Evolutionary conservation across 2,888 invertebrate species (phyloP).

Genomic region (Dryobota labecula): DNA sequence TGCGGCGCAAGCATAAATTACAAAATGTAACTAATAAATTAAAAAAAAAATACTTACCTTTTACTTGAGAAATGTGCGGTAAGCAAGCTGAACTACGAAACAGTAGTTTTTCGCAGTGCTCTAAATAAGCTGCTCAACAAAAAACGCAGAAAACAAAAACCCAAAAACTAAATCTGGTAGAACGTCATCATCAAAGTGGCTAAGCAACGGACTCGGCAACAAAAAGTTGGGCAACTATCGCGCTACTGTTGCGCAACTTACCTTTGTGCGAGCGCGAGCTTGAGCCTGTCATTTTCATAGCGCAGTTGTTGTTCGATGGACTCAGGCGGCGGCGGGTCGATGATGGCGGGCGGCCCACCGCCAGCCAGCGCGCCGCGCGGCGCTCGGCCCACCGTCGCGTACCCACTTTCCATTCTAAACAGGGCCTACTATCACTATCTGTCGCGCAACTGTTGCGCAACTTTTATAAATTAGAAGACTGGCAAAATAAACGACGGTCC

Average conservation of each 20-base stretch:
- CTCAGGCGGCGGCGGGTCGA: constrained; percentile 86
- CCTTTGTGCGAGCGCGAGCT: constrained; percentile 95
- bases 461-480: neutral
- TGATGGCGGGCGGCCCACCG: constrained; percentile 48
- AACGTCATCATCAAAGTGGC: neutral
- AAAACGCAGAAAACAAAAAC: constrained; percentile 34
- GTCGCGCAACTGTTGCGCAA: constrained; percentile 23
- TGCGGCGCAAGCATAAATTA: constrained; percentile 3
- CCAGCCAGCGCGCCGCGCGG: constrained; percentile 73
- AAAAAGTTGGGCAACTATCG: constrained; percentile 28
- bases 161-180: constrained; percentile 23
- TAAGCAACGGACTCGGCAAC: constrained; percentile 22
- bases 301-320: constrained; percentile 92
- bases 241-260: constrained; percentile 63
- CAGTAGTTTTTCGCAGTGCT: neutral
- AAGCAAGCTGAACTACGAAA: constrained; percentile 29
- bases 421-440: constrained; percentile 43
- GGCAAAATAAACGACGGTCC: neutral
- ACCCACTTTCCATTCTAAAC: constrained; percentile 70
- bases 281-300: constrained; percentile 98
- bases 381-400: constrained; percentile 76
- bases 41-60: constrained; percentile 27
- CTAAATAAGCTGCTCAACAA: constrained; percentile 26
- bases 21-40: neutral
- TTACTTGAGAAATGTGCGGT: neutral